Evolutionary conservation across 2,797 vertebrate genomes (phyloP).

Genomic region (Diplodus sargus): DNA sequence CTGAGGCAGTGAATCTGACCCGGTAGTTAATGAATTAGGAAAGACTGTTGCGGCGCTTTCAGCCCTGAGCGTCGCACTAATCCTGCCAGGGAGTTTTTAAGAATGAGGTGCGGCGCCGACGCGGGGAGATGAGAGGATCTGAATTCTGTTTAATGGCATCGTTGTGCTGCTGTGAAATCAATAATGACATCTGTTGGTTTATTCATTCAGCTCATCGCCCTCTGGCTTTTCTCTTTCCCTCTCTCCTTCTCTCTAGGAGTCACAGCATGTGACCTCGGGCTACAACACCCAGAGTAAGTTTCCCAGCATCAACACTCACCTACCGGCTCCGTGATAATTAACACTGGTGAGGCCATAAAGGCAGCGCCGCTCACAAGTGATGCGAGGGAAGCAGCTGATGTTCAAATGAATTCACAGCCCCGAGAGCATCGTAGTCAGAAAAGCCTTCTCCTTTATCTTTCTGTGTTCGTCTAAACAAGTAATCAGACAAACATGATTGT

Average conservation of each 20-base stretch:
- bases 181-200: slow-evolving; percentile 77
- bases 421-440: slow-evolving; percentile 7
- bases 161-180: slow-evolving; percentile 73
- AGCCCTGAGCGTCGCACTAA: slow-evolving; percentile 49
- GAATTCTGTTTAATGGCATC: slow-evolving; percentile 53
- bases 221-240: slow-evolving; percentile 62
- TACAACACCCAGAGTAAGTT: slow-evolving; percentile 96
- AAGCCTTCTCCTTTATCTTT: slow-evolving; percentile 39
- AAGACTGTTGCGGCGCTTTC: slow-evolving; percentile 8
- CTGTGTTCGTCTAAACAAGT: slow-evolving; percentile 24
- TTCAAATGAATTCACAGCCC: slow-evolving; percentile 34
- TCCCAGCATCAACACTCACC: slow-evolving; percentile 54
- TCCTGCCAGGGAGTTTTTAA: slow-evolving; percentile 51
- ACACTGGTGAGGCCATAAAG: slow-evolving; percentile 34
- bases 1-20: slow-evolving; percentile 48
- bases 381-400: slow-evolving; percentile 36
- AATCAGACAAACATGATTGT: slow-evolving; percentile 33
- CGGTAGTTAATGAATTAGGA: slow-evolving; percentile 55
- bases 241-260: slow-evolving; percentile 86
- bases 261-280: slow-evolving; percentile 94
- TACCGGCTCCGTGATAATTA: slow-evolving; percentile 46
- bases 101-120: slow-evolving; percentile 42
- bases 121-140: slow-evolving; percentile 48
- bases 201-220: slow-evolving; percentile 72
- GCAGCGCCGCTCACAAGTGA: slow-evolving; percentile 36